Evolutionary conservation across 2,113 vertebrate species (phyloP).

Genomic region (Micronycteris hirsuta): DNA sequence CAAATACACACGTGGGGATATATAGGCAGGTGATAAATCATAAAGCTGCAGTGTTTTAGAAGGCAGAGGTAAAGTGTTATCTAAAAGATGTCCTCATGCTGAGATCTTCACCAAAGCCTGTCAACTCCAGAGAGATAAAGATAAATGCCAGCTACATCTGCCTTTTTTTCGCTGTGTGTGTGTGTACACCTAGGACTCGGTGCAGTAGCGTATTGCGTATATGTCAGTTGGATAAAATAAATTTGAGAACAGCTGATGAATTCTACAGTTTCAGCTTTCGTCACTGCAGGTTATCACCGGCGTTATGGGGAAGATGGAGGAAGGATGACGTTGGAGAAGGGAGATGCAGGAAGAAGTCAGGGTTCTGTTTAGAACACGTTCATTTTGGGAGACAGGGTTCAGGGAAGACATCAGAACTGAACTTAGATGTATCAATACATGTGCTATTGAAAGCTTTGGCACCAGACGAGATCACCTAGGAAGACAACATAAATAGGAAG

Average conservation of each 20-base stretch:
- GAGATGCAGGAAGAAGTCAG: neutral
- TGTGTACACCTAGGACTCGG: neutral
- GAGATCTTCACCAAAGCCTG: neutral
- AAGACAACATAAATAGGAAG: slow-evolving; percentile 34
- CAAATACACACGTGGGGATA: neutral
- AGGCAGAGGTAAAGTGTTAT: neutral
- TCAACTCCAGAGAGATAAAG: slow-evolving; percentile 18
- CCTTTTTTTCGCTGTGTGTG: neutral
- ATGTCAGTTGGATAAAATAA: neutral
- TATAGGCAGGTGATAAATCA: neutral
- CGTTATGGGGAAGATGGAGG: neutral
- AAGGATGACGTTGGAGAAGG: neutral
- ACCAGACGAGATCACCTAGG: neutral
- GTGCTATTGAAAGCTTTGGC: slow-evolving; percentile 3
- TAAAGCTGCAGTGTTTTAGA: neutral
- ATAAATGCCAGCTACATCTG: neutral
- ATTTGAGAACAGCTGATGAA: neutral
- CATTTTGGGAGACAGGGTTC: neutral
- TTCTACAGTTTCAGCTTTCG: neutral
- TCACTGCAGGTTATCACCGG: neutral
- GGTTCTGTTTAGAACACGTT: neutral
- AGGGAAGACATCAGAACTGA: neutral
- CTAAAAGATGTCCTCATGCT: neutral
- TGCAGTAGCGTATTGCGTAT: neutral
- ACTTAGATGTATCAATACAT: neutral